Percentiles rank a stretch among this genome's conserved stretches.
These are phyloP conservation scores for Chaunax sp. DNA, from an alignment of 2,797 vertebrate genomes.

Conservation along the genomic window DNA sequence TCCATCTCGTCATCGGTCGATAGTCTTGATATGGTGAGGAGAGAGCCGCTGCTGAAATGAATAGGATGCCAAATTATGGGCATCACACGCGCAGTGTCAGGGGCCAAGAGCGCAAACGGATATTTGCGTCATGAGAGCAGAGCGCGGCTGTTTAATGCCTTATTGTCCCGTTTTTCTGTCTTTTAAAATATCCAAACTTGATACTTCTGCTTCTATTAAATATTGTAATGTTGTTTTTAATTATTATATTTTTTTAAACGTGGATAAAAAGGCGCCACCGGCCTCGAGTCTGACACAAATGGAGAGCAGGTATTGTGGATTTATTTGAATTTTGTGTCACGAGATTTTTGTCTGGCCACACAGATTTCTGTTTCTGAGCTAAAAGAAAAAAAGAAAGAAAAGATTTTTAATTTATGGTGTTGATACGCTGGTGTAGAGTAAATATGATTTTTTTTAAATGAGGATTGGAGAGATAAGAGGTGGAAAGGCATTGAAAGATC, in stretches of 20 bases:
- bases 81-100: conserved; percentile 58
- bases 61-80: conserved; percentile 65
- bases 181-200: no score
- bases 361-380: no score
- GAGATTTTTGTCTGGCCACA: no score
- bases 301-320: neutral
- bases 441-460: neutral
- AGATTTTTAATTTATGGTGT: no score
- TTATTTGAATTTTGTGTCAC: conserved; percentile 1
- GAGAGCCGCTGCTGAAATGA: conserved; percentile 46
- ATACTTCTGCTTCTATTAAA: neutral
- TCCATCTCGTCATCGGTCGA: conserved; percentile 66
- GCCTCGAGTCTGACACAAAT: conserved; percentile 37
- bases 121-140: neutral
- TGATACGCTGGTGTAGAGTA: no score
- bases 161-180: no score
- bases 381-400: no score
- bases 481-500: conserved; percentile 66
- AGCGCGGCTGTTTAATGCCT: neutral
- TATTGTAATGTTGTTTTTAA: conserved; percentile 1
- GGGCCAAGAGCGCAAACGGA: conserved; percentile 38
- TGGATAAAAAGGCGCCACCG: conserved; percentile 28
- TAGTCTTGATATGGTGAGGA: conserved; percentile 63
- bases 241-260: conserved; percentile 7
- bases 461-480: conserved; percentile 11